Evolutionary conservation across 2,797 vertebrate genomes (phyloP).

Genomic region (Myotis pilosus): DNA sequence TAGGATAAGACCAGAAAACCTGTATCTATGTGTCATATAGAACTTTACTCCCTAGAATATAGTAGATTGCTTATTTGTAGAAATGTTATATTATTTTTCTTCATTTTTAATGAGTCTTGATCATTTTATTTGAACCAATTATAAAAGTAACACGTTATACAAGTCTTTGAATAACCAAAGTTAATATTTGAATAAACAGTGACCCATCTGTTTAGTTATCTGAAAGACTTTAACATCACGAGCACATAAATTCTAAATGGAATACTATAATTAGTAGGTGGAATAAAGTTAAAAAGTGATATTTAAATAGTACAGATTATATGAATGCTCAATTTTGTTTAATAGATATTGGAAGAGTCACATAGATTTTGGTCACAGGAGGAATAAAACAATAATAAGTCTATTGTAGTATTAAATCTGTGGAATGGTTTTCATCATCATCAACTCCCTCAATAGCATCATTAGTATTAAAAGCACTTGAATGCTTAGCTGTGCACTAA

Average conservation of each 20-base stretch:
- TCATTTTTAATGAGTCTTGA: background rate
- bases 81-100: background rate
- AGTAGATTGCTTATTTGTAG: background rate
- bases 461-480: background rate
- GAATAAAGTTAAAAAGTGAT: background rate
- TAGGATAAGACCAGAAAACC: background rate
- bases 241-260: background rate
- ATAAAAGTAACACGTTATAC: background rate
- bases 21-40: background rate
- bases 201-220: background rate
- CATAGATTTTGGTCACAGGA: background rate
- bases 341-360: background rate
- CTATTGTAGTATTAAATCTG: background rate
- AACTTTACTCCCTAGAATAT: background rate
- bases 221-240: background rate
- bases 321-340: background rate
- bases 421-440: background rate
- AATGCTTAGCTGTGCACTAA: background rate
- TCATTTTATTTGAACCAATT: background rate
- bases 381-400: background rate
- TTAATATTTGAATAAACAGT: conserved; percentile 16
- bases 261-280: background rate
- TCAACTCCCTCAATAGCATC: background rate
- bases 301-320: background rate
- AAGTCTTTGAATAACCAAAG: background rate